A percentile compares a stretch with the other conserved stretches of the same genome.
Conservation (phyloP, 2,113 vertebrate species). For the Chascanopsetta lugubris region DNA sequence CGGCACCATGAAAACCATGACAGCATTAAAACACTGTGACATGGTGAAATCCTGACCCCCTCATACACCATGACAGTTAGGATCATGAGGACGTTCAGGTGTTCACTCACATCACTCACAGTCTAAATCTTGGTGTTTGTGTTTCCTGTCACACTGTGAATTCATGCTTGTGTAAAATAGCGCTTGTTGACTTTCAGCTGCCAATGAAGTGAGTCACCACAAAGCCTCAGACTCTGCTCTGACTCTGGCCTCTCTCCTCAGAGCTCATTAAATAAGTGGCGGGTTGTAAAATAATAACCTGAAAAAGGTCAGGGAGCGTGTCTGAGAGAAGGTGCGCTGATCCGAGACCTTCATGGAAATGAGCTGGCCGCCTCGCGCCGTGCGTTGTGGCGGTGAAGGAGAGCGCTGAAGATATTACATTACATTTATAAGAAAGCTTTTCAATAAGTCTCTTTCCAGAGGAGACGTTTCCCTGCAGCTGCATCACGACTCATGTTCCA, state of each 20-base stretch:
- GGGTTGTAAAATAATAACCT: conserved; percentile 60
- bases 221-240: background rate
- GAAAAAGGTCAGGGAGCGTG: conserved; percentile 44
- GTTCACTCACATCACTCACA: too few species aligned
- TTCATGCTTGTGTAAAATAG: conserved; percentile 3
- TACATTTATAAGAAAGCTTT: conserved; percentile 23
- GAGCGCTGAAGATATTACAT: conserved; percentile 25
- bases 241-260: conserved; percentile 12
- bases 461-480: conserved; percentile 11
- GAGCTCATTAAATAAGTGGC: conserved; percentile 53
- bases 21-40: too few species aligned
- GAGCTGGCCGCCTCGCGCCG: conserved; percentile 32
- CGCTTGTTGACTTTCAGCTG: conserved; percentile 23
- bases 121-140: too few species aligned
- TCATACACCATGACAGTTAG: too few species aligned
- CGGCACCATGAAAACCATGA: too few species aligned
- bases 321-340: conserved; percentile 44
- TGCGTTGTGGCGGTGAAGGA: conserved; percentile 28
- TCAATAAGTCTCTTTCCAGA: conserved; percentile 20
- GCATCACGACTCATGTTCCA: conserved; percentile 9
- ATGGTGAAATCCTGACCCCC: too few species aligned
- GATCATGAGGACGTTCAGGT: too few species aligned
- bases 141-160: too few species aligned
- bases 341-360: conserved; percentile 43
- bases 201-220: conserved; percentile 39